phyloP scores from a whole-genome alignment of 2,888 invertebrate species.

The Ectemnius cavifrons region DNA sequence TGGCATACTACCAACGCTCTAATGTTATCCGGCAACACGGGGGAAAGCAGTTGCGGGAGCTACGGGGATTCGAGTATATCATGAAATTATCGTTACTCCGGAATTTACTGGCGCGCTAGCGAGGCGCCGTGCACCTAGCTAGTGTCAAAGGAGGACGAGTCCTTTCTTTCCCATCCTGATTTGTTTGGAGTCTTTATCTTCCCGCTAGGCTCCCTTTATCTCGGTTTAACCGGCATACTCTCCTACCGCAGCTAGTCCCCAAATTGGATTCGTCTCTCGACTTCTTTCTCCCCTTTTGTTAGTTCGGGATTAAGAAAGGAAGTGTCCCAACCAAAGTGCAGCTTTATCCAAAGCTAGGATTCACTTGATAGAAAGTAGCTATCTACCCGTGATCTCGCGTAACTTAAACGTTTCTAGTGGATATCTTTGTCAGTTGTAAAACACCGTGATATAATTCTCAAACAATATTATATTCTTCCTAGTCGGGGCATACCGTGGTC shows the following conservation, averaged over 20 bases:
- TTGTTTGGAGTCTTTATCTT: slow-evolving; percentile 28
- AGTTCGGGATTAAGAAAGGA: not conserved
- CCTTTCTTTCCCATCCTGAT: slow-evolving; percentile 5
- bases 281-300: not conserved
- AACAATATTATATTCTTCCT: no score
- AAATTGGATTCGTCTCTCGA: no score
- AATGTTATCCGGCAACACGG: slow-evolving; percentile 70
- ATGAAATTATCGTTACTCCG: slow-evolving; percentile 64
- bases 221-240: no score
- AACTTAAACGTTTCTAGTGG: no score
- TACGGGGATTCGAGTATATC: slow-evolving; percentile 41
- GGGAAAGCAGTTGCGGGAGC: slow-evolving; percentile 36
- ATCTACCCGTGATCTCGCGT: no score
- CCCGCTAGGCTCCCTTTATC: slow-evolving; percentile 11
- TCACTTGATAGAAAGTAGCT: no score
- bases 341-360: no score
- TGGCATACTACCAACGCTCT: slow-evolving; percentile 70
- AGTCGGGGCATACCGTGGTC: not conserved
- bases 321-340: no score
- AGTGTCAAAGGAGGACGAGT: slow-evolving; percentile 39
- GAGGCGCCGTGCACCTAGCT: slow-evolving; percentile 45
- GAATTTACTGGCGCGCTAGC: slow-evolving; percentile 59
- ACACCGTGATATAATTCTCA: no score
- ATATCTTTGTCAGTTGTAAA: no score
- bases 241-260: not conserved